Evolutionary conservation across 2,888 invertebrate genomes (phyloP).

Genomic region (Lochmaea capreae): DNA sequence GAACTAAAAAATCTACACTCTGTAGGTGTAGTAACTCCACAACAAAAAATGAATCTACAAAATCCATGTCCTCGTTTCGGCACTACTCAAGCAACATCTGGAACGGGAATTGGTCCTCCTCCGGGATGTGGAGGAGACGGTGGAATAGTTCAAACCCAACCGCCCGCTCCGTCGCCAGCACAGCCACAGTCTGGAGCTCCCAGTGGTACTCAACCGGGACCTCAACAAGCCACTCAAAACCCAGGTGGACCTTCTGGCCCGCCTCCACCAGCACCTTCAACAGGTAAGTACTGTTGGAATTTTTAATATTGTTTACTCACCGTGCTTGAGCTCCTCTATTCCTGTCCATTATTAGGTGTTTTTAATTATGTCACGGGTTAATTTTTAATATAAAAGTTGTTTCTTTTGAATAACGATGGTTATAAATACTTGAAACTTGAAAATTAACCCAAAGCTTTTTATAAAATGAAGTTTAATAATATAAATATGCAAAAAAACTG

Average conservation of each 20-base stretch:
- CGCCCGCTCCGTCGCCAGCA: constrained; percentile 81
- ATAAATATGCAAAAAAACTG: too few relatives aligned
- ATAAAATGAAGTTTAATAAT: too few relatives aligned
- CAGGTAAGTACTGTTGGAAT: constrained; percentile 56
- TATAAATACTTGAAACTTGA: too few relatives aligned
- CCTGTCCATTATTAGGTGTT: background rate
- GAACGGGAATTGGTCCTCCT: constrained; percentile 65
- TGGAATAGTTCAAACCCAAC: constrained; percentile 80
- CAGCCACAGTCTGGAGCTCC: constrained; percentile 82
- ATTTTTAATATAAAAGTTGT: too few relatives aligned
- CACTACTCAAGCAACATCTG: constrained; percentile 58
- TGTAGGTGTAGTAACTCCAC: constrained; percentile 69
- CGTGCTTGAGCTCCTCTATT: constrained; percentile 13
- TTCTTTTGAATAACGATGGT: too few relatives aligned
- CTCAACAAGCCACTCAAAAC: constrained; percentile 67
- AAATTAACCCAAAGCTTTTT: too few relatives aligned
- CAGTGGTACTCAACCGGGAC: constrained; percentile 71
- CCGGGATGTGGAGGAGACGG: constrained; percentile 71
- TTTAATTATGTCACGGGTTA: too few relatives aligned
- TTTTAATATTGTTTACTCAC: background rate
- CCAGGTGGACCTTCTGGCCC: constrained; percentile 58
- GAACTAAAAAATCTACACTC: constrained; percentile 24
- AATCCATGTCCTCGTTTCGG: constrained; percentile 58
- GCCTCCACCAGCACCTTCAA: constrained; percentile 63
- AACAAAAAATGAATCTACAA: constrained; percentile 62